Percentiles rank a stretch among this genome's conserved stretches.
These are phyloP conservation scores for Callithrix jacchus DNA, from an alignment of 2,113 vertebrate species.

Conservation along the genomic window DNA sequence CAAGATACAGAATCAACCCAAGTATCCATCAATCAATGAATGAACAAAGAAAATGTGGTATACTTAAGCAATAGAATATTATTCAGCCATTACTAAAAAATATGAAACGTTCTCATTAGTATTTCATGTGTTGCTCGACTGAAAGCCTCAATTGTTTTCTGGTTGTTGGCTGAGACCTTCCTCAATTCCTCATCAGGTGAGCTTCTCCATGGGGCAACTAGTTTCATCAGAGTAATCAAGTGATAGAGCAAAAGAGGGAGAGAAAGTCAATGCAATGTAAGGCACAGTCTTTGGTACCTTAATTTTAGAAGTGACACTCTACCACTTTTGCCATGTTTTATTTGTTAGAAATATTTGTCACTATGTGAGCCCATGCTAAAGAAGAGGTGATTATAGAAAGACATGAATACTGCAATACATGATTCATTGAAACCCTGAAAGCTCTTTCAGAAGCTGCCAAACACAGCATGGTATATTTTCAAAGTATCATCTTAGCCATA, in stretches of 20 bases:
- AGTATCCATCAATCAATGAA: no score
- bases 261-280: background rate
- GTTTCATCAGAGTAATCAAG: background rate
- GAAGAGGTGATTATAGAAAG: background rate
- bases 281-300: background rate
- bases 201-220: background rate
- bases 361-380: background rate
- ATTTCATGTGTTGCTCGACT: background rate
- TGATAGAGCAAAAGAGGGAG: background rate
- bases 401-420: background rate
- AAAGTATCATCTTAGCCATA: background rate
- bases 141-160: background rate
- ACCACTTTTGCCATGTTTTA: background rate
- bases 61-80: no score
- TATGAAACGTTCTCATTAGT: background rate
- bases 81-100: no score
- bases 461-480: background rate
- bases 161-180: background rate
- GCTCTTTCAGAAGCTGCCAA: background rate
- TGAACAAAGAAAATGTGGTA: no score
- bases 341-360: background rate
- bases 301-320: background rate
- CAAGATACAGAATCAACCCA: no score
- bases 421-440: background rate
- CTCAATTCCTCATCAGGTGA: background rate